Base-by-base conservation (phyloP, 2,113 vertebrate species). In the Scolopax mira region DNA sequence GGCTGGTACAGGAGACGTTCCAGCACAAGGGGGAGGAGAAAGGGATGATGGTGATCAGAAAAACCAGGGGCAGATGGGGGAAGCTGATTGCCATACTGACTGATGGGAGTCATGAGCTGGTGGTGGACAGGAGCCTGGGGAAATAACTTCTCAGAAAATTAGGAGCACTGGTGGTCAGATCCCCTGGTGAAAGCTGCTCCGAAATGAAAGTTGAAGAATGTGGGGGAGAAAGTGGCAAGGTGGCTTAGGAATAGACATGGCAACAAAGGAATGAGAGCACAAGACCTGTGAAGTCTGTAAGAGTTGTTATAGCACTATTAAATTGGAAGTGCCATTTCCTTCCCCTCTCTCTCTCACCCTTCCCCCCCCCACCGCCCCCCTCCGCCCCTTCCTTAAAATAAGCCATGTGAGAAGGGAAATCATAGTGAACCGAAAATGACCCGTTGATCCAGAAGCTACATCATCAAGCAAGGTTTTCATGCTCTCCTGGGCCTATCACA, bases 11-110 rank as follows among this genome's bases (percentile, higher is more conserved):
- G 23, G 7, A 31, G 27, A 80, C 9, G 18, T 18, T 52, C 31
- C 12, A 41, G 9, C 24, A 52, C 2, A 44, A 42, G 7, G 24
- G 39, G 7, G 48, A 31, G 18, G 6, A 79, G 33, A 77, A 42
- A 4, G 16, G 14, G 9, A 33, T 1, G 4, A 30, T 30, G 16
- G 42, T 52, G 74, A 28, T 48, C 23, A 25, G 27, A 74, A 74
- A 58, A 70, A 42, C 0, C 6, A 22, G 6, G 11, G 2, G 3
- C 6, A 62, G 14, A 9, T 10, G 19, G 1, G 16, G 25, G 25
- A 60, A 23, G 7, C 10, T 77, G 49, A n/a, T 21, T 61, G 18
- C 31, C 11, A 3, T 64, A 3, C 39, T 85, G 70, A 30, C 3
- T 30, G n/a, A 27, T 61, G 31, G 31, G 17, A 81, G 7, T 23